Evolutionary conservation across 2,113 vertebrate genomes (phyloP), one percentile per base, ranked within the genome.

Genomic region (Eupsittula cactorum): DNA sequence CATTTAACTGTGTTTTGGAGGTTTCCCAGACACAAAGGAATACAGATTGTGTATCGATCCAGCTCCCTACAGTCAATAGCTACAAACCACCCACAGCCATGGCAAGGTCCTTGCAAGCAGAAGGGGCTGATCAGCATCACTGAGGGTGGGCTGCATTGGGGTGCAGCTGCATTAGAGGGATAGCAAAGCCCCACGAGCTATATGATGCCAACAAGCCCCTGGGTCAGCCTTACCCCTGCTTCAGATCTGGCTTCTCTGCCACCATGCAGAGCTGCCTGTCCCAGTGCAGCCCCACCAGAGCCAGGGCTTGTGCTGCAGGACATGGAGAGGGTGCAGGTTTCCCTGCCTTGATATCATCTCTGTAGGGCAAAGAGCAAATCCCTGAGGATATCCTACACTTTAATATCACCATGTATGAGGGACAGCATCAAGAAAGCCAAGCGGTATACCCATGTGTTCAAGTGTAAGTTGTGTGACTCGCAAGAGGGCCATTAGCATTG

Each of bases 321-420:
- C 20, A 0, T 0, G 20, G 31, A 18, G 16, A 3, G 19, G 31
- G 16, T 25, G 31, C 44, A 75, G 15, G 4, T 35, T 27, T 75
- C 57, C 41, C 65, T 84, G 29, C 57, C 20, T 9, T 28, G 82
- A 13, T 6, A 1, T 20, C 24, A 13, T 16, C 64, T 50, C 20
- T 3, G 0, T 1, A 35, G 62, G 24, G 55, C 46, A 70, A 11
- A 55, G 65, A 79, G 19, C 23, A 63, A 16, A 62, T 21, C 70
- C 41, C 29, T 24, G 9, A 35, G 37, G 28, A 23, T 15, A 23
- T 25, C 13, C 57, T 29, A 55, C 27, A 17, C 35, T 49, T 16
- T 1, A 31, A 3, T 10, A 23, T 18, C 65, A 46, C 52, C 5
- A 0, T 1, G 3, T 23, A 7, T 4, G 46, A 71, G 23, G 42